These are phyloP conservation scores for Paguma larvata DNA, from an alignment of 2,797 vertebrate species.

Conservation along the genomic window DNA sequence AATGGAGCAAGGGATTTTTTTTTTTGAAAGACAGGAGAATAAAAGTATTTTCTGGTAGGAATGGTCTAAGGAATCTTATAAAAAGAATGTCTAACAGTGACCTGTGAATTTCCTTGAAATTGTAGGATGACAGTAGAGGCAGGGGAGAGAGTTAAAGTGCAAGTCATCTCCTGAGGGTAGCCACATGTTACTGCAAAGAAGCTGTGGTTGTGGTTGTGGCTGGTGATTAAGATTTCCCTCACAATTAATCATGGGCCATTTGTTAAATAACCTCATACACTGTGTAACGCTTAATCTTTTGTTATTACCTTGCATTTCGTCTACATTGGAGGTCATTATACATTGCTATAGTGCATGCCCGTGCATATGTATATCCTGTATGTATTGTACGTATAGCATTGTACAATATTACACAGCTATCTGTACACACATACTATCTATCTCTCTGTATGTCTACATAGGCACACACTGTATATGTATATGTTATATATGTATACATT, in stretches of 20 bases:
- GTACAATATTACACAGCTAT: neutral
- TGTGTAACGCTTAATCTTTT: neutral
- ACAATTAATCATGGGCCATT: neutral
- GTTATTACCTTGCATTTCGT: neutral
- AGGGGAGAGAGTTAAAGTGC: neutral
- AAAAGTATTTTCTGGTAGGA: neutral
- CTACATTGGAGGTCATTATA: neutral
- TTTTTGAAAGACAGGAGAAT: neutral
- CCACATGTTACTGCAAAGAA: neutral
- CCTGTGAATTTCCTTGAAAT: neutral
- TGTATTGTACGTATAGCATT: no score
- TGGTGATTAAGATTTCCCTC: slow-evolving; percentile 25
- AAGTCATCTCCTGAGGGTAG: slow-evolving; percentile 36
- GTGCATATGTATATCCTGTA: no score
- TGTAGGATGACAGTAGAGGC: neutral
- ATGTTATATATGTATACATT: neutral
- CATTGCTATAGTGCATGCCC: no score
- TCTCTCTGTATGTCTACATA: neutral
- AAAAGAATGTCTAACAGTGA: neutral
- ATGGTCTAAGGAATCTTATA: neutral
- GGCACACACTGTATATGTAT: neutral
- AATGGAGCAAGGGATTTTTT: neutral
- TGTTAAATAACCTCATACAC: neutral
- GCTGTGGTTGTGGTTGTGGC: neutral
- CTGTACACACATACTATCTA: neutral